Evolutionary conservation across 2,113 vertebrate species (phyloP).

Genomic region (Bambusicola thoracicus): DNA sequence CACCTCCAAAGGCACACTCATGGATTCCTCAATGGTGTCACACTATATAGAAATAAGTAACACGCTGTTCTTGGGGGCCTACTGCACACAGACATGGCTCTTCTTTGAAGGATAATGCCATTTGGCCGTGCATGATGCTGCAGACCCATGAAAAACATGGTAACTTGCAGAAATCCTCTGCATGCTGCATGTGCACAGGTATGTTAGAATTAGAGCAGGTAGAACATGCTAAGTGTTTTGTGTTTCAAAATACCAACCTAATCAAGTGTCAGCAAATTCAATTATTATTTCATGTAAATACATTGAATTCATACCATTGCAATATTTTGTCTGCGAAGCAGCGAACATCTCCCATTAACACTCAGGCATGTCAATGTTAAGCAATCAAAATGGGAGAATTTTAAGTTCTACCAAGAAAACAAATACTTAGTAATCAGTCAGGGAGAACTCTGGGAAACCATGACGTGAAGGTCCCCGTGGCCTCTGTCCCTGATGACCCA

Average conservation of each 20-base stretch:
- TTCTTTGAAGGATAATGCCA: neutral
- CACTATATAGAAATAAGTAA: neutral
- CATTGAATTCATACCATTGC: neutral
- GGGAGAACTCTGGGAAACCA: constrained; percentile 67
- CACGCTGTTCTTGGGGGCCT: neutral
- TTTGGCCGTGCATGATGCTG: neutral
- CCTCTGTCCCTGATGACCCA: constrained; percentile 75
- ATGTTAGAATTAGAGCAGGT: neutral
- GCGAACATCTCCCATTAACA: neutral
- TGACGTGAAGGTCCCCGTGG: constrained; percentile 72
- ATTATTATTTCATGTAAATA: neutral
- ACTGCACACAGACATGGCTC: neutral
- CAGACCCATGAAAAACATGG: neutral
- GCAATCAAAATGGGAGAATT: constrained; percentile 38
- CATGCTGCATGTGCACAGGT: neutral
- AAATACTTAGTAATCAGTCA: constrained; percentile 51
- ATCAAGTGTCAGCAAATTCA: neutral
- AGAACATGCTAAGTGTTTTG: neutral
- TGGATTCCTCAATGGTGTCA: neutral
- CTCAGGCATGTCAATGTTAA: neutral
- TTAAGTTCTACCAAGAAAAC: constrained; percentile 41
- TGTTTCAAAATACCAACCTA: neutral
- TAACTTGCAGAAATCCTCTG: neutral
- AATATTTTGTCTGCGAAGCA: neutral
- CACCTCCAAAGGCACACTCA: neutral